phyloP scores from a whole-genome alignment of 2,888 invertebrate species.

The Caenorhabditis zanzibari region DNA sequence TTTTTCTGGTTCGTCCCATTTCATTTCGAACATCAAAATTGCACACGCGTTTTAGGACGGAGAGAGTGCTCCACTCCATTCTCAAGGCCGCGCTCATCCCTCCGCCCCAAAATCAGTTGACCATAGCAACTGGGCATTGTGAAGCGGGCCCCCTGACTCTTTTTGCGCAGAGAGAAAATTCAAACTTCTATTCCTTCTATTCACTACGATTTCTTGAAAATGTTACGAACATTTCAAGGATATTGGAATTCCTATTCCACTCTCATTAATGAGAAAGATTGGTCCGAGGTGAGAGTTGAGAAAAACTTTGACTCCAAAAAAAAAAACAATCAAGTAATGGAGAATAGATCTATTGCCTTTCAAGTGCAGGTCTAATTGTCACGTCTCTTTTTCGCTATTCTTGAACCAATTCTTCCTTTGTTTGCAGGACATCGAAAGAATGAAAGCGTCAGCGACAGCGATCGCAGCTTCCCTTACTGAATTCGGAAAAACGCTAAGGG shows the following conservation, averaged over 20 bases:
- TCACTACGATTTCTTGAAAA: slow-evolving; percentile 5
- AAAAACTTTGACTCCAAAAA: neutral
- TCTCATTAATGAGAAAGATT: slow-evolving; percentile 54
- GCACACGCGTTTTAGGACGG: slow-evolving; percentile 24
- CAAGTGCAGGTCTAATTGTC: slow-evolving; percentile 56
- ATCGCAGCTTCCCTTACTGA: slow-evolving; percentile 92
- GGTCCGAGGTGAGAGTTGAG: slow-evolving; percentile 41
- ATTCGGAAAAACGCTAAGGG: slow-evolving; percentile 91
- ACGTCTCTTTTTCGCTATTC: slow-evolving; percentile 27
- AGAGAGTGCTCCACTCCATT: too few relatives aligned
- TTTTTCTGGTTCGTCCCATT: slow-evolving; percentile 19
- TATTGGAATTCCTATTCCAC: slow-evolving; percentile 61
- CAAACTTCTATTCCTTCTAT: slow-evolving; percentile 8
- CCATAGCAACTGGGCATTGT: slow-evolving; percentile 44
- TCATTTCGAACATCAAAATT: slow-evolving; percentile 42
- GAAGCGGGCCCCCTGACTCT: neutral
- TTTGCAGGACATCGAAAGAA: slow-evolving; percentile 93
- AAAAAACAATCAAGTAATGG: slow-evolving; percentile 5
- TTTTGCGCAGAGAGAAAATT: neutral
- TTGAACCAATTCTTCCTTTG: slow-evolving; percentile 43
- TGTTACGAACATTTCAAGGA: slow-evolving; percentile 58
- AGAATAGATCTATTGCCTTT: slow-evolving; percentile 19
- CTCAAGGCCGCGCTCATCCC: slow-evolving; percentile 10
- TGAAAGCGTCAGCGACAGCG: slow-evolving; percentile 93
- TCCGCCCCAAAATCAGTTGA: slow-evolving; percentile 36